Base-by-base conservation (phyloP, 2,113 vertebrate species). In the Campylorhamphus procurvoides region DNA sequence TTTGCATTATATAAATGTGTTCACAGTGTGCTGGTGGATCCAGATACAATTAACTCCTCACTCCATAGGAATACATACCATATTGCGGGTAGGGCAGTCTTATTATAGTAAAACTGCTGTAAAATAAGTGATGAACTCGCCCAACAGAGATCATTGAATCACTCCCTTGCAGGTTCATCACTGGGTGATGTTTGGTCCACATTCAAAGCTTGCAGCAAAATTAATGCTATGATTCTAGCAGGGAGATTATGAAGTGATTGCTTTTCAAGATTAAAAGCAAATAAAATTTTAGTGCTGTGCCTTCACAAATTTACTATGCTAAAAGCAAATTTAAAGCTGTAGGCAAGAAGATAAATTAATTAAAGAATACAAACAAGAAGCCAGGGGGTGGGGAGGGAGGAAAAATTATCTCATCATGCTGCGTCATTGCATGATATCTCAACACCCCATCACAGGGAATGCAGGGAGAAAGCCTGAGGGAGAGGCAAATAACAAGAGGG, bases 181-280 rank as follows among this genome's bases (percentile, higher is more conserved):
- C 46, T 69, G 24, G 18, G 35, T 67, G 63, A 60, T 40, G 60
- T 71, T 94, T 89, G 84, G 84, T 89, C 52, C 74, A 82, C 42
- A 15, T 78, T 72, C 73, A 91, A 67, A 35, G 60, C 87, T 16
- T 50, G 56, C 89, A 91, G 92, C 64, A 84, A 78, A 91, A 93
- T 55, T 33, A 63, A 75, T 16, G 39, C 24, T 56, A 59, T 25
- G 52, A 74, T 42, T 72, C 66, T 52, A 91, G 55, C 35, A 78
- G 44, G 55, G 52, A 75, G 40, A 68, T 91, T 50, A 89, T 42
- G 50, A 78, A 84, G 42, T 0, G 18, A 87, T 78, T 81, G 44
- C 39, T 91, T 94, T 91, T 47, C 47, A 63, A 91, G 93, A 89
- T 79, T 60, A 91, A 81, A 49, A 67, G 79, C 79, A 89, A 89